Base-by-base conservation (phyloP, 1,140 invertebrate genomes). In the Muscidifurax raptorellus region DNA sequence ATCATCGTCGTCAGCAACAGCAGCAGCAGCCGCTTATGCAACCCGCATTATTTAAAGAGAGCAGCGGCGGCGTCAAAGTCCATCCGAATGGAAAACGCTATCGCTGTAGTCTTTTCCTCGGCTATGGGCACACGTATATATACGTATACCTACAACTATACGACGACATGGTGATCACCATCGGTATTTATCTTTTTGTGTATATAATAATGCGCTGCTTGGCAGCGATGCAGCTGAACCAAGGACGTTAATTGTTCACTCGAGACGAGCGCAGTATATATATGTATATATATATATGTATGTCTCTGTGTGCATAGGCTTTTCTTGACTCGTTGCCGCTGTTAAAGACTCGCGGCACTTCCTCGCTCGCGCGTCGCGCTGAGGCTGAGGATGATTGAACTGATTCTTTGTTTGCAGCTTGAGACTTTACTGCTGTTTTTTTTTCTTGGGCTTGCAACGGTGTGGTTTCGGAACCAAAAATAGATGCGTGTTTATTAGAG, bases 11-110 rank as follows among this genome's bases (percentile, higher is more conserved):
- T 40, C 15, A 2, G 0, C 28, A 22, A 12, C 69, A 10, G 15
- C 5, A 27, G 32, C 15, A 6, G 25, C 66, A 6, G 5, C 4
- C 25, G 27, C 30, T 69, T 69, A 64, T 52, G 59, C 82, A 77
- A 82, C 72, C 32, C 72, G 71, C 74, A 69, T 77, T 77, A 77
- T 83, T 83, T 77, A 77, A 78, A 78, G 64, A 66, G 15, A 66
- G n/a, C 27, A 66, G 66, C 27, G 7, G 10, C 67, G 27, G 28
- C 28, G 13, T 47, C 72, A 67, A 67, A 76, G 81, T 67, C 59
- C 59, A 83, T 44, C 27, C 30, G 30, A 75, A 75, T 64, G 69
- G 78, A 25, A 59, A 74, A 74, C 44, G 18, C 9, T 15, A 66
- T 13, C 7, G 7, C 40, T n/a, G 40, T 47, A 52, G 52, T 6